Evolutionary conservation across 2,113 vertebrate genomes (phyloP).

Genomic region (Cephalophus harveyi): DNA sequence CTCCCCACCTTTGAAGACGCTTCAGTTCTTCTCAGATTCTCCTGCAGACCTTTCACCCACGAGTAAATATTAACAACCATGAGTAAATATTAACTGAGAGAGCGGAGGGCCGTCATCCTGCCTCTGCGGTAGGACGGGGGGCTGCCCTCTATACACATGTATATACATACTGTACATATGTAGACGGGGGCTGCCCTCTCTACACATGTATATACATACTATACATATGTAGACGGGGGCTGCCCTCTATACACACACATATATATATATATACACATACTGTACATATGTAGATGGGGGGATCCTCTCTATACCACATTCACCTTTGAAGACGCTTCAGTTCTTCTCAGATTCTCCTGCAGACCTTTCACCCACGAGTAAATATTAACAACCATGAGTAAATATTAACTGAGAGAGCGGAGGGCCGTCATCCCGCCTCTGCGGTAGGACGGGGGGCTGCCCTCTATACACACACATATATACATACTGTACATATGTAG

Average conservation of each 20-base stretch:
- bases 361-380: not conserved
- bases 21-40: not conserved
- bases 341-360: not conserved
- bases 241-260: not conserved
- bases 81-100: not conserved
- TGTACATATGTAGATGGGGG: no score
- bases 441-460: not conserved
- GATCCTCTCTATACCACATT: no score
- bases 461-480: fast-evolving
- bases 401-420: not conserved
- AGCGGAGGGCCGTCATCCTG: not conserved
- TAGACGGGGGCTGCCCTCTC: fast-evolving
- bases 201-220: not conserved
- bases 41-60: not conserved
- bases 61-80: not conserved
- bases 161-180: fast-evolving
- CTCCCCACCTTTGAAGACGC: not conserved
- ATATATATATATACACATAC: no score
- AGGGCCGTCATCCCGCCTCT: not conserved
- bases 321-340: not conserved
- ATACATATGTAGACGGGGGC: fast-evolving
- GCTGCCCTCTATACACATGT: not conserved
- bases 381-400: not conserved
- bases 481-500: not conserved
- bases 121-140: not conserved